Evolutionary conservation across 2,797 vertebrate species (phyloP).

Genomic region (Todus mexicanus): DNA sequence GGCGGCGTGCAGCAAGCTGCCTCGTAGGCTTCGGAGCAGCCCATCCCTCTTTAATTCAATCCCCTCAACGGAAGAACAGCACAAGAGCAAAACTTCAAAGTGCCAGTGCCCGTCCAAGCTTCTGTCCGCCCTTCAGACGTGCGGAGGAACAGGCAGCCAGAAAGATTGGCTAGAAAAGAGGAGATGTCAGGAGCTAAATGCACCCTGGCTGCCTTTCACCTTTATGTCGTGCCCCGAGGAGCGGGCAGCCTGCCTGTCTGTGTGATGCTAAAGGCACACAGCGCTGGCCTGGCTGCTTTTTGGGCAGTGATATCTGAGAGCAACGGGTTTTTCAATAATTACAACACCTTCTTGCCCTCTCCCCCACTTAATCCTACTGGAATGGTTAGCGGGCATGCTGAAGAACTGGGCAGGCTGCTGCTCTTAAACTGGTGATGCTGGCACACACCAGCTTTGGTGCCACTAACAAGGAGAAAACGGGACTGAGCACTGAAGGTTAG

Average conservation of each 20-base stretch:
- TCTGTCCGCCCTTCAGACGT: background rate
- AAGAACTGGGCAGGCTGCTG: background rate
- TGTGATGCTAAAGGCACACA: no score
- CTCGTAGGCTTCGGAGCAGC: background rate
- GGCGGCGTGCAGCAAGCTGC: background rate
- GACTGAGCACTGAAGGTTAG: background rate
- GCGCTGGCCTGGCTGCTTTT: background rate
- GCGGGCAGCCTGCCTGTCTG: background rate
- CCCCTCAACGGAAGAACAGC: background rate
- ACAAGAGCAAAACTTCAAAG: background rate
- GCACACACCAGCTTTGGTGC: background rate
- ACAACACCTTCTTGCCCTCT: background rate
- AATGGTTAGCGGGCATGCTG: background rate
- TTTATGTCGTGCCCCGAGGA: background rate
- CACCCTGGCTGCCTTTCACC: background rate
- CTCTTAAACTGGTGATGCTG: background rate
- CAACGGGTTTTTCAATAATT: background rate
- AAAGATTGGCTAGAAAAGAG: background rate
- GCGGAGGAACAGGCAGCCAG: background rate
- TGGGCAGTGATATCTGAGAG: background rate
- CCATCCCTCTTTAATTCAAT: background rate
- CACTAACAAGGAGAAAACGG: fast-evolving
- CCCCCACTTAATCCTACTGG: background rate
- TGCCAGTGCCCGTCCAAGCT: background rate
- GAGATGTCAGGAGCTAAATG: background rate